phyloP scores from a whole-genome alignment of 2,797 vertebrate genomes.

The Lithobates sylvaticus region DNA sequence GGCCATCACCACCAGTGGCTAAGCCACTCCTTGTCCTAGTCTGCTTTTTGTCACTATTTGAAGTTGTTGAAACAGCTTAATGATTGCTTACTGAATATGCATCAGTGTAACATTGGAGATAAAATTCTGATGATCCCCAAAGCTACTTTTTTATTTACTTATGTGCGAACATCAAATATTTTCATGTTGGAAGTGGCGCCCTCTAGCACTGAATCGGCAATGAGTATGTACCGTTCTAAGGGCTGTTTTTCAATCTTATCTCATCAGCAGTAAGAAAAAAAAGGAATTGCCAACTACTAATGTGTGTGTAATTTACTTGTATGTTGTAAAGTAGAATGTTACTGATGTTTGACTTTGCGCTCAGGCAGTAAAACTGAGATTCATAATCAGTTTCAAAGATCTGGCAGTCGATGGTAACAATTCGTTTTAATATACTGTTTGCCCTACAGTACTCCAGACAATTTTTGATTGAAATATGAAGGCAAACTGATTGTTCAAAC shows the following conservation, averaged over 20 bases:
- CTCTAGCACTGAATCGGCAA: conserved; percentile 33
- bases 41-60: too few species aligned
- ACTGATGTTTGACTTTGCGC: background rate
- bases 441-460: background rate
- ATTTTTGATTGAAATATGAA: conserved; percentile 19
- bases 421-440: conserved; percentile 19
- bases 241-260: conserved; percentile 16
- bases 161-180: conserved; percentile 32
- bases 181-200: conserved; percentile 18
- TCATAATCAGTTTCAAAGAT: conserved; percentile 30
- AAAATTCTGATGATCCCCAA: conserved; percentile 19
- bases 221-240: background rate
- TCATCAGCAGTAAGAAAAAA: conserved; percentile 23
- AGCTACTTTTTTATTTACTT: background rate
- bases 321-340: conserved; percentile 12
- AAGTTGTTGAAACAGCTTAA: too few species aligned
- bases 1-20: too few species aligned
- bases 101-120: background rate
- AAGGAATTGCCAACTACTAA: conserved; percentile 36
- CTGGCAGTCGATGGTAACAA: background rate
- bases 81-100: too few species aligned
- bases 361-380: conserved; percentile 10
- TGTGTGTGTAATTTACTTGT: conserved; percentile 27
- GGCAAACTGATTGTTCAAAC: background rate
- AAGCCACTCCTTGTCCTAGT: too few species aligned